Percentiles rank a stretch among this genome's conserved stretches.
phyloP scores from a whole-genome alignment of 2,113 vertebrate species.

The Noturus placidus region DNA sequence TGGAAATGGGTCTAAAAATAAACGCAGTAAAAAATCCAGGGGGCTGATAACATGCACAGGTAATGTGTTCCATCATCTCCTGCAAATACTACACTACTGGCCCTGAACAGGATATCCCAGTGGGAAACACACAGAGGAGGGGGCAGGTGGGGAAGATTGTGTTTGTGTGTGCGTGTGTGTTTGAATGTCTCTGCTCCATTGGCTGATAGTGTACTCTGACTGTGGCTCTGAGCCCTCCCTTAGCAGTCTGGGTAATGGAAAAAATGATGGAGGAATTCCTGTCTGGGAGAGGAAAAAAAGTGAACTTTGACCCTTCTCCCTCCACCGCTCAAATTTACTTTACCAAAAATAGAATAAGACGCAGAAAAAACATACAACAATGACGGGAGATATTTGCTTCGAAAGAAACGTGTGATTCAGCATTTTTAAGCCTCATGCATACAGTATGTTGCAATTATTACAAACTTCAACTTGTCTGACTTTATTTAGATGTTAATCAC shows the following conservation, averaged over 20 bases:
- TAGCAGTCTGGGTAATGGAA: constrained; percentile 79
- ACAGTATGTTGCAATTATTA: neutral
- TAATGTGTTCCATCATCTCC: constrained; percentile 64
- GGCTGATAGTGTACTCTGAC: constrained; percentile 64
- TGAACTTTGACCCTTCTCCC: constrained; percentile 78
- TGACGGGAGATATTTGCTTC: neutral
- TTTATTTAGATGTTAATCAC: neutral
- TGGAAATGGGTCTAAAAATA: constrained; percentile 67
- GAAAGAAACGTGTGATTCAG: constrained; percentile 49
- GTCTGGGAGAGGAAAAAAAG: constrained; percentile 75
- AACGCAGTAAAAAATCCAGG: constrained; percentile 50
- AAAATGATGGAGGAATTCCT: constrained; percentile 84
- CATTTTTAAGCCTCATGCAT: neutral
- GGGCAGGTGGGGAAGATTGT: constrained; percentile 24
- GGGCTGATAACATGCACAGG: constrained; percentile 65
- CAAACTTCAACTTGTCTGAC: neutral
- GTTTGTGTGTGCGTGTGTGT: constrained; percentile 46
- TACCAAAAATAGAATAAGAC: constrained; percentile 78
- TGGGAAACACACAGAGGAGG: constrained; percentile 55
- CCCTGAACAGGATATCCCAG: constrained; percentile 69
- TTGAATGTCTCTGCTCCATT: constrained; percentile 28
- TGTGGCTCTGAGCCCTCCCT: constrained; percentile 68
- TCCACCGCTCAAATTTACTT: constrained; percentile 63
- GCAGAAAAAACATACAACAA: neutral
- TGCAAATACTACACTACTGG: constrained; percentile 69